Base-by-base conservation (phyloP, 2,797 vertebrate species). In the Cyprinodon diabolis region DNA sequence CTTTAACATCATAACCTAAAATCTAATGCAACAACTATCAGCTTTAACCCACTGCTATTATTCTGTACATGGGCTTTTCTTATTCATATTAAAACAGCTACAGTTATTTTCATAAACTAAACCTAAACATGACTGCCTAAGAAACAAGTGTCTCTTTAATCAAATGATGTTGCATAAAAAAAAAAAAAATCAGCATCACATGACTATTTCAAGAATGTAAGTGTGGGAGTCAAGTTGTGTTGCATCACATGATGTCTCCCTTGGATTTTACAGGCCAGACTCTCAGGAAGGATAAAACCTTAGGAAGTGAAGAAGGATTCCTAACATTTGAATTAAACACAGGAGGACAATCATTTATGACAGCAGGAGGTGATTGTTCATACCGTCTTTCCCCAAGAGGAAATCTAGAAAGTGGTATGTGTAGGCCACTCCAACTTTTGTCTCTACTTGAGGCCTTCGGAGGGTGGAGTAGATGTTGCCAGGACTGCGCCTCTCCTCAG, bases 381-480 rank as follows among this genome's bases (percentile, higher is more conserved):
- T 89, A 98, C 98, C 95, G 76, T 97, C 95, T 79, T 93, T 96
- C 72, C 97, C 95, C 55, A 97, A 91, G 0, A 97, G 96, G 87
- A 99, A 98, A 85, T 99, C 97, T 86, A 99, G 90, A 89, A 97
- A 97, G 80, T 95, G 94, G 94, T 99, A 99, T 43, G 98, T 97
- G 87, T 98, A 99, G 66, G 96, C 88, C 89, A 96, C 95, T 60
- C 97, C 97, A 75, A 94, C 95, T 91, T 97, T 98, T 25, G 96
- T 98, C 94, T 99, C 97, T 86, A 99, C 97, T 88, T 99, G 96
- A 14, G 96, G 96, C 75, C 97, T 95, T 84, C 96, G 96, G 78
- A 99, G 89, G 48, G 97, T 99, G 68, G 97, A 99, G 83, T 97
- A 98, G 92, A 98, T 98, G 79, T 98, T 98, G 52, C 98, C 97